phyloP scores from a whole-genome alignment of 2,797 vertebrate genomes.

The Manis crassicaudata region DNA sequence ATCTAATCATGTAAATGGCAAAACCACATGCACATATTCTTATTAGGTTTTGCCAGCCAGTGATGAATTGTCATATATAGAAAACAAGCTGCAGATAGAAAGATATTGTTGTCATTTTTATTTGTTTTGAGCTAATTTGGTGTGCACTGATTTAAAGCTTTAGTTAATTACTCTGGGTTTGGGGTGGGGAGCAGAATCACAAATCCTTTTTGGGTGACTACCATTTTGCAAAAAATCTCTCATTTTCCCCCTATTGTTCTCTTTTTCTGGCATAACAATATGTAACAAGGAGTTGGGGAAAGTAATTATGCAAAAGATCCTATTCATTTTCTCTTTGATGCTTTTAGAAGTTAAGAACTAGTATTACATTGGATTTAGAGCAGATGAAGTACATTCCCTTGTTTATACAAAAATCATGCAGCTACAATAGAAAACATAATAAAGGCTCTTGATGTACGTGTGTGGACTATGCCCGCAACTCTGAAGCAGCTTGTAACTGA shows the following conservation, averaged over 20 bases:
- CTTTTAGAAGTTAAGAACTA: not conserved
- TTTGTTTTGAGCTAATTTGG: slow-evolving; percentile 29
- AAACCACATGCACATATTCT: not conserved
- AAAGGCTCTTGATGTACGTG: not conserved
- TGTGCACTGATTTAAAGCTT: not conserved
- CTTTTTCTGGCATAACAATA: slow-evolving; percentile 22
- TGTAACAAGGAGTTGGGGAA: not conserved
- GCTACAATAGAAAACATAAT: not conserved
- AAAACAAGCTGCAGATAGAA: slow-evolving; percentile 45
- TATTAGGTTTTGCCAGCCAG: slow-evolving; percentile 49
- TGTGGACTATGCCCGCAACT: not conserved
- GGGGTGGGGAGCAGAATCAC: not conserved
- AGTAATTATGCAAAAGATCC: slow-evolving; percentile 1
- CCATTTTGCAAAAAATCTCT: not conserved
- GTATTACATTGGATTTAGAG: not conserved
- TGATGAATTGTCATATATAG: slow-evolving; percentile 66
- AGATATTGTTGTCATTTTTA: slow-evolving; percentile 41
- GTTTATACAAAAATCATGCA: not conserved
- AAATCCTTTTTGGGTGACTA: not conserved
- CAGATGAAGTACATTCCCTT: not conserved
- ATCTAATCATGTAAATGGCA: slow-evolving; percentile 78
- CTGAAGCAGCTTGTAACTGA: not conserved
- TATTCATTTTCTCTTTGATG: slow-evolving; percentile 28
- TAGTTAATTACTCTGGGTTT: not conserved
- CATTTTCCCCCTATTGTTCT: not conserved